Evolutionary conservation across 2,113 vertebrate genomes (phyloP), one percentile per base, ranked within the genome.

Genomic region (Labrus mixtus): DNA sequence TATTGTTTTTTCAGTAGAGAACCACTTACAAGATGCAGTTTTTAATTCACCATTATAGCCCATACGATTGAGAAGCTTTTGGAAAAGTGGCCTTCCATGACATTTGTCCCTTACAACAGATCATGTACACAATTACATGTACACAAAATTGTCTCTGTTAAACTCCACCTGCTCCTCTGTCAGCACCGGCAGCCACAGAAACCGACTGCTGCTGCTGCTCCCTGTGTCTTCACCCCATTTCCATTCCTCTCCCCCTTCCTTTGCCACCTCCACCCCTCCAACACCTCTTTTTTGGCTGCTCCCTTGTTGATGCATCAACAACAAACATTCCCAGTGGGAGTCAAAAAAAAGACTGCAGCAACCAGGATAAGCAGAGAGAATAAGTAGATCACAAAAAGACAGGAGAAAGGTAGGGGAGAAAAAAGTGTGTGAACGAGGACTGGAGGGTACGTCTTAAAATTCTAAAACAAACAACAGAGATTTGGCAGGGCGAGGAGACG

Each of bases 61-160:
- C 33, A 20, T 46, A 29, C 74, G 68, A 71, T 72, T 66, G 29
- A 78, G 61, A 65, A 8, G n/a, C 55, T 56, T 58, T 68, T 69
- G 60, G 23, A 65, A 57, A 80, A 76, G 62, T 70, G 59, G 72
- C 77, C 70, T 69, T 43, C 6, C 6, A 54, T 81, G 70, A 71
- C 73, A 48, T 77, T 76, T 79, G 68, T 85, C 73, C 55, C 86
- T 85, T 77, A 81, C 60, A 78, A 71, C 76, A 61, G 46, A 86
- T 90, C 82, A 89, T 84, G 82, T 81, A 41, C 76, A 81, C 76
- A 84, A 90, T 93, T 93, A 90, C n/a, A n/a, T n/a, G n/a, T 90
- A 85, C 67, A 71, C 36, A 45, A 84, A 85, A 92, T 87, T 85
- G 85, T 87, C 73, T 82, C 71, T 20, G 83, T 89, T 83, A 89